Conservation (phyloP, 2,113 vertebrate species). For the Geococcyx californianus region DNA sequence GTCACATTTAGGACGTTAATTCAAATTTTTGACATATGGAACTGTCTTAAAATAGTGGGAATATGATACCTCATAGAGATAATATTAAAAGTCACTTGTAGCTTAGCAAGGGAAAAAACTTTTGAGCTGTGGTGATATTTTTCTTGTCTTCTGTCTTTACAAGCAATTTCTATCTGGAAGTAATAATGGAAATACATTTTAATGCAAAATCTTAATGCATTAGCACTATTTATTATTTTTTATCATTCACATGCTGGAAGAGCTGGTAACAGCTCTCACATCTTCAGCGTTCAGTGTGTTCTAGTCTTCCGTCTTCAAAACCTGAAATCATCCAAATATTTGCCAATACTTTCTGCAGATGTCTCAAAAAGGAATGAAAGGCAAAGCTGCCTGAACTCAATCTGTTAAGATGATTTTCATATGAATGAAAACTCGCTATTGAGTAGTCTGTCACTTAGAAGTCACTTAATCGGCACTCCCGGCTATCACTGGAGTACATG, state of each 20-base stretch:
- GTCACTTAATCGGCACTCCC: not conserved
- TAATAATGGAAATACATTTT: not conserved
- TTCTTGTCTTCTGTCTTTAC: not conserved
- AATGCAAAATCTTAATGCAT: not conserved
- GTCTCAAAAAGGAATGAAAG: not conserved
- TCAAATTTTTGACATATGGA: not conserved
- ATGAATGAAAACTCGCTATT: not conserved
- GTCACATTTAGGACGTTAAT: not conserved
- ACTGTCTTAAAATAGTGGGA: not conserved
- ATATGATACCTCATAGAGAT: not conserved
- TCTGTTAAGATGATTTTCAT: conserved; percentile 18
- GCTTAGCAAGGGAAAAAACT: not conserved
- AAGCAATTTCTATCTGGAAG: not conserved
- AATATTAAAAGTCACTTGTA: not conserved
- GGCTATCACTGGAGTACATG: not conserved
- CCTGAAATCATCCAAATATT: not conserved
- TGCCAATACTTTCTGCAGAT: not conserved
- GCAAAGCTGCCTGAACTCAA: conserved; percentile 10
- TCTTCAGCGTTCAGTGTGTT: not conserved
- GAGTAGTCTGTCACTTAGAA: not conserved
- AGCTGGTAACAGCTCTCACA: not conserved
- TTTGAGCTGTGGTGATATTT: not conserved
- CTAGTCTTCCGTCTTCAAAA: not conserved
- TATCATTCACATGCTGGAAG: not conserved
- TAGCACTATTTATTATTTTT: not conserved